Evolutionary conservation across 2,888 invertebrate genomes (phyloP).

Genomic region (Trachelus troglodyta): DNA sequence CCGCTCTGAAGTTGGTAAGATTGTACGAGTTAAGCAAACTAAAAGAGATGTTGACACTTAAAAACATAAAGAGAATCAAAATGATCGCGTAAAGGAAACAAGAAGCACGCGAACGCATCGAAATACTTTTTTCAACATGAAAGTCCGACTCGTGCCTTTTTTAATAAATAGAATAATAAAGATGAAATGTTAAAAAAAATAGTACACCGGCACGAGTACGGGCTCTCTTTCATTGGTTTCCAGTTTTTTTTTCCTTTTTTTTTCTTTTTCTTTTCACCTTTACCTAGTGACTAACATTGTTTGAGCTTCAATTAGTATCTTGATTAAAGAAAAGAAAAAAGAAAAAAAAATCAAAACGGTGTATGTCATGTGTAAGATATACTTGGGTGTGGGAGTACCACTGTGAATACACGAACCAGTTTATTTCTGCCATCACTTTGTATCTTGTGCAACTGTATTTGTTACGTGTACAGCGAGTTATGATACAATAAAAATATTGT

Average conservation of each 20-base stretch:
- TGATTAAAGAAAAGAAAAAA: slow-evolving; percentile 38
- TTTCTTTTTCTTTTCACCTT: slow-evolving; percentile 62
- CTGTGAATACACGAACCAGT: slow-evolving; percentile 20
- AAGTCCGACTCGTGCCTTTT: slow-evolving; percentile 34
- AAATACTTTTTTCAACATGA: slow-evolving; percentile 16
- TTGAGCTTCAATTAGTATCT: slow-evolving; percentile 66
- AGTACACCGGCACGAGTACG: too few species aligned
- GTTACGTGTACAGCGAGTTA: too few species aligned
- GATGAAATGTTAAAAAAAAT: not conserved
- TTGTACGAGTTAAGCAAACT: too few species aligned
- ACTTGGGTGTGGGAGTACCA: slow-evolving; percentile 64
- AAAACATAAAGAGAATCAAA: not conserved
- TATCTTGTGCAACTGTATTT: too few species aligned
- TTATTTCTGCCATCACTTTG: too few species aligned
- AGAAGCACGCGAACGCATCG: not conserved
- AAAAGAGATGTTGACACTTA: not conserved
- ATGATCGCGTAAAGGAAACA: not conserved
- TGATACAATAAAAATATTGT: too few species aligned
- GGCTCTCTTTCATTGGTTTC: too few species aligned
- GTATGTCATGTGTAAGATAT: slow-evolving; percentile 67
- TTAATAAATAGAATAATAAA: slow-evolving; percentile 49
- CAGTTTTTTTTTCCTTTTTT: too few species aligned
- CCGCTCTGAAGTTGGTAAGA: too few species aligned
- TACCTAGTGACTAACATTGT: slow-evolving; percentile 67
- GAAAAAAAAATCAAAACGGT: slow-evolving; percentile 53